A percentile compares a stretch with the other conserved stretches of the same genome.
phyloP scores from a whole-genome alignment of 2,113 vertebrate genomes.

The Crocuta crocuta region DNA sequence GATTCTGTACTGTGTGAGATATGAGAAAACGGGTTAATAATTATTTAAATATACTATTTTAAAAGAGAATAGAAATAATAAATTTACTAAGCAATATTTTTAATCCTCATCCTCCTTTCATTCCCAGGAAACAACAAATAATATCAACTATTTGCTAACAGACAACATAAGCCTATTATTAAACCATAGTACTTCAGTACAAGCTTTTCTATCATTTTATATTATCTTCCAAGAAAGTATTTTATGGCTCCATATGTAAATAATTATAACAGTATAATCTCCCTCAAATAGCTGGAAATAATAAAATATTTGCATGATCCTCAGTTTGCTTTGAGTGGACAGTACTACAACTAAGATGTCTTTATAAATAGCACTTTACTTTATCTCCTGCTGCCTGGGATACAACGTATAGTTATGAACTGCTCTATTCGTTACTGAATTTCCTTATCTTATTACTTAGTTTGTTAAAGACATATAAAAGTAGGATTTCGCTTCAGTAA shows the following conservation, averaged over 20 bases:
- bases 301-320: not conserved
- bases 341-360: not conserved
- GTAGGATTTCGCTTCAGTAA: not conserved
- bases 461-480: not conserved
- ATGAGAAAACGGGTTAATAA: not conserved
- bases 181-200: not conserved
- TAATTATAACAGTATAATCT: not conserved
- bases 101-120: not conserved
- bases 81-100: conserved; percentile 20
- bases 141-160: not conserved
- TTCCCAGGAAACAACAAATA: conserved; percentile 25
- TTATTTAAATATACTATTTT: not conserved
- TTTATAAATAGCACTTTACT: not conserved
- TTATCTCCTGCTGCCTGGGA: not conserved
- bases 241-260: not conserved
- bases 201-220: not conserved
- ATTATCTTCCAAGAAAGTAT: conserved; percentile 45
- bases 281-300: not conserved
- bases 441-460: not conserved
- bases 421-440: not conserved
- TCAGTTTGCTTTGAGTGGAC: not conserved
- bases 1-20: not conserved
- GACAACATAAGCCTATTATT: not conserved
- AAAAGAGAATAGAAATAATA: not conserved
- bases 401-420: not conserved